Evolutionary conservation across 2,113 vertebrate genomes (phyloP).

Genomic region (Podocnemis expansa): DNA sequence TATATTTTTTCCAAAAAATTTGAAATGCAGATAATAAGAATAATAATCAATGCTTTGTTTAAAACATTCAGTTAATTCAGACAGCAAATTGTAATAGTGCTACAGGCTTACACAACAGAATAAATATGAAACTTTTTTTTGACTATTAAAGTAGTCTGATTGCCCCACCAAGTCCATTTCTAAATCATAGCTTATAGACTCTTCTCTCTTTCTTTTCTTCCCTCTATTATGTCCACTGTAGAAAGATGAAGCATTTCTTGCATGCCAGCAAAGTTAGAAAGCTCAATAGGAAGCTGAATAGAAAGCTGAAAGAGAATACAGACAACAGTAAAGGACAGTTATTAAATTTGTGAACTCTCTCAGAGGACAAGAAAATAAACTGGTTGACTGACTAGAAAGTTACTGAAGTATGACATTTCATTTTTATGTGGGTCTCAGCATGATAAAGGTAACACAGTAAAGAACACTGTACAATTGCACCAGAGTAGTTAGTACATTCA

Average conservation of each 20-base stretch:
- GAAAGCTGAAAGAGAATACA: constrained; percentile 73
- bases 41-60: constrained; percentile 62
- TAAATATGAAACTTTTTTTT: constrained; percentile 23
- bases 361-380: constrained; percentile 80
- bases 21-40: constrained; percentile 34
- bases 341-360: constrained; percentile 83
- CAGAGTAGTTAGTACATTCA: constrained; percentile 72
- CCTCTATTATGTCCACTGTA: constrained; percentile 53
- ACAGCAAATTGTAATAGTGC: constrained; percentile 28
- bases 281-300: constrained; percentile 69
- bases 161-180: constrained; percentile 22
- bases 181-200: constrained; percentile 58
- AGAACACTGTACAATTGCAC: constrained; percentile 60
- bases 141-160: constrained; percentile 56
- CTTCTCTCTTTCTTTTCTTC: constrained; percentile 57
- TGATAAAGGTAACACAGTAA: constrained; percentile 75
- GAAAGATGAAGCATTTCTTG: constrained; percentile 73
- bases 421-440: constrained; percentile 76
- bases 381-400: constrained; percentile 68
- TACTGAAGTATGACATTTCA: constrained; percentile 81
- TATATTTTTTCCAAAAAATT: constrained; percentile 1
- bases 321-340: constrained; percentile 78
- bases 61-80: constrained; percentile 59
- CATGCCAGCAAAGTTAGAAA: too few species aligned
- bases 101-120: constrained; percentile 20